These are phyloP conservation scores for Xenus cinereus DNA, from an alignment of 2,113 vertebrate genomes.

Conservation along the genomic window DNA sequence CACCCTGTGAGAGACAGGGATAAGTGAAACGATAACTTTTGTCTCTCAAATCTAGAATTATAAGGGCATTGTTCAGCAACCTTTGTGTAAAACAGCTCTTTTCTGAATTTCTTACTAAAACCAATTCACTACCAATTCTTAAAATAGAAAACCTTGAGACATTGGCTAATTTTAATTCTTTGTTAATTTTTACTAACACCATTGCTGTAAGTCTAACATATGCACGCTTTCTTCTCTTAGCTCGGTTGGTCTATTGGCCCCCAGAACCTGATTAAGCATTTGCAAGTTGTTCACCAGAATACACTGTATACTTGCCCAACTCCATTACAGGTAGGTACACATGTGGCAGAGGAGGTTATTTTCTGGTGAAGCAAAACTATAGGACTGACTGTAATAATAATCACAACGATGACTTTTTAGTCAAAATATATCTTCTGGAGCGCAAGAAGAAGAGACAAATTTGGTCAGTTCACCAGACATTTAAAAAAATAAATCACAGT, in stretches of 20 bases:
- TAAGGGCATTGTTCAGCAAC: neutral
- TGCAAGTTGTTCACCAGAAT: constrained; percentile 95
- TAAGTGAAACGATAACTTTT: neutral
- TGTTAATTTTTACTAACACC: neutral
- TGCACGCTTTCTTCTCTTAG: constrained; percentile 67
- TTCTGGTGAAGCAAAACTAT: neutral
- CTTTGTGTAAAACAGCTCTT: neutral
- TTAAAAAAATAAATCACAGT: neutral
- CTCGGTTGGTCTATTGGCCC: constrained; percentile 96
- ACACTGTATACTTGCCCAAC: constrained; percentile 89
- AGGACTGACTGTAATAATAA: neutral
- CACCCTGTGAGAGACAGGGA: neutral
- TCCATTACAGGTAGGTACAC: constrained; percentile 84
- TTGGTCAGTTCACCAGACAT: neutral
- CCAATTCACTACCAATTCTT: neutral
- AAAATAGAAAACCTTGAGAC: neutral
- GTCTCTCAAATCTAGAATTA: neutral
- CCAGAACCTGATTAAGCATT: constrained; percentile 87
- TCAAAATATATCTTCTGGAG: neutral
- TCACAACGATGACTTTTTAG: neutral
- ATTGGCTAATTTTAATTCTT: neutral
- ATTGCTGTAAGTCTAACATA: neutral
- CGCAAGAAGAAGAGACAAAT: neutral
- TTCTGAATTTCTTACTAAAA: neutral
- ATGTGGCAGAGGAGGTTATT: neutral